Percentiles rank a stretch among this genome's conserved stretches.
phyloP scores from a whole-genome alignment of 1,140 invertebrate species.

The Halictus rubicundus region DNA sequence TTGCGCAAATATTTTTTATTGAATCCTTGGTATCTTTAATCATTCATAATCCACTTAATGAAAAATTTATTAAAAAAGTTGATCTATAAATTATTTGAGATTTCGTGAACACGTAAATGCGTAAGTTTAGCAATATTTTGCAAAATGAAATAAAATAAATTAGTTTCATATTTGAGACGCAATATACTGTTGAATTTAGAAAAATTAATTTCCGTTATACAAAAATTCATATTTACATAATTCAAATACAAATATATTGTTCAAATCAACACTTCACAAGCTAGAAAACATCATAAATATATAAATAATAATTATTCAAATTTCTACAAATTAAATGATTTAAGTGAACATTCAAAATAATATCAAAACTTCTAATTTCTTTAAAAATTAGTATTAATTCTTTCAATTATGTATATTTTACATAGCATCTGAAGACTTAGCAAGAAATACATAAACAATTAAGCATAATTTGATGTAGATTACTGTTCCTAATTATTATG shows the following conservation, averaged over 20 bases:
- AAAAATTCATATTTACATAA: slow-evolving; percentile 31
- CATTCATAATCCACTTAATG: not conserved
- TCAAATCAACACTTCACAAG: not conserved
- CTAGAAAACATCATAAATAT: slow-evolving; percentile 12
- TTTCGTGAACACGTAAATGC: slow-evolving; percentile 6
- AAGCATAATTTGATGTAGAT: slow-evolving; percentile 18
- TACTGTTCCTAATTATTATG: slow-evolving; percentile 25
- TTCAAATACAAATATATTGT: slow-evolving; percentile 1
- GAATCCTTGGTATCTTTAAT: not conserved
- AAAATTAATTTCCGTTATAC: not conserved
- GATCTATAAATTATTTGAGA: not conserved
- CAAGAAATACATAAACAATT: slow-evolving; percentile 3
- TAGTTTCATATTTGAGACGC: not conserved
- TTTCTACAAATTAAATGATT: slow-evolving; percentile 10
- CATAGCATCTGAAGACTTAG: not conserved
- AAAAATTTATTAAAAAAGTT: not conserved
- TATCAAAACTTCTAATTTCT: slow-evolving; percentile 10
- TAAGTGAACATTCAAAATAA: not conserved
- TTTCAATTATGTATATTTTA: not conserved
- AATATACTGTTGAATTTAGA: not conserved
- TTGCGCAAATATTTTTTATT: not conserved
- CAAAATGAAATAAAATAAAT: slow-evolving; percentile 16
- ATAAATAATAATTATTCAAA: slow-evolving; percentile 8
- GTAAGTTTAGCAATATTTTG: slow-evolving; percentile 7
- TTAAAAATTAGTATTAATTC: slow-evolving; percentile 1